Conservation (phyloP, 2,113 vertebrate genomes). For the Oryctolagus cuniculus region mOryCun1.1 NC_091438.1:85869501-85870000, state of each 20-base stretch:
- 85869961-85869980: too few species aligned
- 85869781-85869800: too few species aligned
- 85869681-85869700: not conserved
- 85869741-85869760: not conserved
- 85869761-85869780: too few species aligned
- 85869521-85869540: conserved; percentile 30
- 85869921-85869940: too few species aligned
- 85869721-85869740: not conserved
- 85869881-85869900: too few species aligned
- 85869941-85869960: too few species aligned
- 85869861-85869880: too few species aligned
- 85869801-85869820: too few species aligned
- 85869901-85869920: too few species aligned
- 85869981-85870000: too few species aligned
- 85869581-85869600: conserved; percentile 50
- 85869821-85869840: too few species aligned
- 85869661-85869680: not conserved
- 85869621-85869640: not conserved
- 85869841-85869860: too few species aligned
- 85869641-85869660: not conserved
- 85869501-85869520: conserved; percentile 44
- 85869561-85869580: conserved; percentile 16
- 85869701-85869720: not conserved
- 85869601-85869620: conserved; percentile 26
- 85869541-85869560: not conserved